These are phyloP conservation scores for Exaiptasia diaphana DNA, from an alignment of 64 coral and sea anemone species.

Conservation along the genomic window DNA sequence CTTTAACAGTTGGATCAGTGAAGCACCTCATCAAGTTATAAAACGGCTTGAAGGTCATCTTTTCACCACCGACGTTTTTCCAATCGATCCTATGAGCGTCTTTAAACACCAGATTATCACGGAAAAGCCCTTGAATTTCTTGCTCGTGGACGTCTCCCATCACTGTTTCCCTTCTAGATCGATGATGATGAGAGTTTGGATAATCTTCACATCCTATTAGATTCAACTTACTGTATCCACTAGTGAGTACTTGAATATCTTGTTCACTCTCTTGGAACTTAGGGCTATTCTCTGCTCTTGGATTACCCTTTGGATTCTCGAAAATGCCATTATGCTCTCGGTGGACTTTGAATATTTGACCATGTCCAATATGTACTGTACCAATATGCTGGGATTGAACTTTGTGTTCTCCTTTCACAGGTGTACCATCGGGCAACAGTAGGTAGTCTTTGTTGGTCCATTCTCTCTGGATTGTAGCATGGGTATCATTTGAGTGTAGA, in stretches of 20 bases:
- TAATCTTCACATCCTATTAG: conserved; percentile 13
- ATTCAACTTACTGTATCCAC: conserved; percentile 52
- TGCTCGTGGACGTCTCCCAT: background rate
- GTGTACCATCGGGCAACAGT: conserved; percentile 55
- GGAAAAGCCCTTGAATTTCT: background rate
- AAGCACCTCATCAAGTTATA: conserved; percentile 87
- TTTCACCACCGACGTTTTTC: conserved; percentile 72
- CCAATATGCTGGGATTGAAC: conserved; percentile 18
- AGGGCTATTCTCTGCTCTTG: conserved; percentile 59
- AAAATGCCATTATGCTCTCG: conserved; percentile 22
- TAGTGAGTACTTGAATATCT: conserved; percentile 61
- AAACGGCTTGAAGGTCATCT: conserved; percentile 40
- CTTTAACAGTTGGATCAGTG: conserved; percentile 62
- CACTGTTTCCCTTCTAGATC: background rate
- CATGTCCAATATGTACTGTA: conserved; percentile 30
- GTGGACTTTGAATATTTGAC: conserved; percentile 9
- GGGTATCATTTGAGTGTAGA: conserved; percentile 24
- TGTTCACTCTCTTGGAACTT: conserved; percentile 28
- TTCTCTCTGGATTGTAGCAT: conserved; percentile 34
- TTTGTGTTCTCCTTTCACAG: conserved; percentile 58
- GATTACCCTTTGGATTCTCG: conserved; percentile 21
- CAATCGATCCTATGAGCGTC: conserved; percentile 71
- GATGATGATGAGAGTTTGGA: background rate
- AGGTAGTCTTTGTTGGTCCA: conserved; percentile 79
- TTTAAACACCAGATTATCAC: conserved; percentile 47